Evolutionary conservation across 2,797 vertebrate species (phyloP).

Genomic region (Tadarida brasiliensis): DNA sequence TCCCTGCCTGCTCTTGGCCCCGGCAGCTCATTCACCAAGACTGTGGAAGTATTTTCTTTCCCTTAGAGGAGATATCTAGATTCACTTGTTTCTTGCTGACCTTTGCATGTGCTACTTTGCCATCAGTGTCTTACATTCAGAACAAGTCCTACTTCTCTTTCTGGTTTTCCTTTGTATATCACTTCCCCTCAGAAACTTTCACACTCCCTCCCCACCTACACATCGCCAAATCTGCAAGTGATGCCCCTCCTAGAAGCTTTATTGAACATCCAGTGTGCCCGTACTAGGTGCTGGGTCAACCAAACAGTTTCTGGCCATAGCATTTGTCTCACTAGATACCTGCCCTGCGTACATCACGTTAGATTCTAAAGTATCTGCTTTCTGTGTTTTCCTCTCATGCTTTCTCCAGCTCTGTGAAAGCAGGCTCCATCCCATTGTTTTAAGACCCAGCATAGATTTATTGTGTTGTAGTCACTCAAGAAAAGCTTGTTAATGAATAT

Average conservation of each 20-base stretch:
- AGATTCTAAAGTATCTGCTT: neutral
- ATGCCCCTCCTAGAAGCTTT: neutral
- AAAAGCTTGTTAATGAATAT: neutral
- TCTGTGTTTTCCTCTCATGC: neutral
- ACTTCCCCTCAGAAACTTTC: neutral
- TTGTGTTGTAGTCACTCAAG: neutral
- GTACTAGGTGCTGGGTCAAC: neutral
- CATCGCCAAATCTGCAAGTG: neutral
- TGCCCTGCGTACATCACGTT: neutral
- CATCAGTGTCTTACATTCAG: rapidly evolving
- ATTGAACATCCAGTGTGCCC: neutral
- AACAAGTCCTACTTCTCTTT: neutral
- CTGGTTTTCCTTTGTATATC: neutral
- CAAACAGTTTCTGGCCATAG: neutral
- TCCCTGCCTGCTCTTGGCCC: neutral
- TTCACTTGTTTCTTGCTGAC: neutral
- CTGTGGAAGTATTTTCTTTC: neutral
- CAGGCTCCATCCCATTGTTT: neutral
- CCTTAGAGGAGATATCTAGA: neutral
- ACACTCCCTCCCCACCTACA: neutral
- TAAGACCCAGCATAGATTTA: neutral
- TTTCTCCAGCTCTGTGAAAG: neutral
- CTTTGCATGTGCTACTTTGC: neutral
- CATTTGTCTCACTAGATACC: neutral
- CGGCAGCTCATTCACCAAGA: rapidly evolving